Conservation (phyloP, 1,140 invertebrate species). For the Rhizoglyphus robini region DNA sequence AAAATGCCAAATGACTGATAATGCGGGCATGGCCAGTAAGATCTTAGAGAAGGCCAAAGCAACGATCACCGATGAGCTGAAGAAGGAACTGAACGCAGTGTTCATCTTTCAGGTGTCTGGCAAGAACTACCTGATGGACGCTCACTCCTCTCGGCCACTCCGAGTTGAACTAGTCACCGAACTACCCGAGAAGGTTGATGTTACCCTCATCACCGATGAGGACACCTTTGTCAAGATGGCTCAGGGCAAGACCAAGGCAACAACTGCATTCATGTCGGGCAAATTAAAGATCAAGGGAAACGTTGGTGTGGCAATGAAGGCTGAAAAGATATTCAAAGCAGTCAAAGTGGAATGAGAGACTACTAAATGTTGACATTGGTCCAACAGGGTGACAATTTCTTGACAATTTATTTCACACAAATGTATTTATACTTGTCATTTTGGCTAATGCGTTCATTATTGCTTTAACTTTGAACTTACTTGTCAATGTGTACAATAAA, state of each 20-base stretch:
- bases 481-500: too few relatives aligned
- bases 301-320: slow-evolving; percentile 83
- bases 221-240: slow-evolving; percentile 45
- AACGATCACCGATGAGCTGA: slow-evolving; percentile 21
- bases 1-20: not conserved
- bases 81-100: slow-evolving; percentile 22
- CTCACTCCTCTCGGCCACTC: slow-evolving; percentile 18
- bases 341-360: slow-evolving; percentile 9
- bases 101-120: slow-evolving; percentile 20
- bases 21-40: not conserved
- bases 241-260: slow-evolving; percentile 52
- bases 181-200: slow-evolving; percentile 29
- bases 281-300: slow-evolving; percentile 90
- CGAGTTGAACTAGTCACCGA: not conserved
- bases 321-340: slow-evolving; percentile 68
- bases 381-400: too few relatives aligned
- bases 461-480: too few relatives aligned
- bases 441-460: not conserved
- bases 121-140: slow-evolving; percentile 20
- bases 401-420: not conserved
- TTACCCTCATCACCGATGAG: slow-evolving; percentile 65
- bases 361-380: not conserved
- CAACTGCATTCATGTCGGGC: slow-evolving; percentile 85
- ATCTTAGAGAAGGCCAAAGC: slow-evolving; percentile 20
- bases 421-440: not conserved